Conservation (phyloP, 2,888 invertebrate genomes). For the Thereva nobilitata region DNA sequence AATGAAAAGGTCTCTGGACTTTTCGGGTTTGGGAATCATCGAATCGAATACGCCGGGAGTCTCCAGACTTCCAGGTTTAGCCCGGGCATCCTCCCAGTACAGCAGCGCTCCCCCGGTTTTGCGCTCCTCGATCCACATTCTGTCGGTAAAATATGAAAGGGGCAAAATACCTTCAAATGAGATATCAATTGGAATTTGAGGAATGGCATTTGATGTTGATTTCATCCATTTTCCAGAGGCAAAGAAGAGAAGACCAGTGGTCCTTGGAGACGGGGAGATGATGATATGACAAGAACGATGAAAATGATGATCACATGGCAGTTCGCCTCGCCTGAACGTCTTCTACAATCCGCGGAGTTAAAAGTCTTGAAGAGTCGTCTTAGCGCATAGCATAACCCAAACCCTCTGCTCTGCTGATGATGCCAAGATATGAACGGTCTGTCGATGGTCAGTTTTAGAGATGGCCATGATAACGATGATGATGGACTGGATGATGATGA, state of each 20-base stretch:
- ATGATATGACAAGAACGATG: slow-evolving; percentile 19
- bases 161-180: slow-evolving; percentile 45
- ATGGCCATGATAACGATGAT: slow-evolving; percentile 29
- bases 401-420: slow-evolving; percentile 21
- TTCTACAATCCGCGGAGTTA: no score
- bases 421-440: slow-evolving; percentile 5
- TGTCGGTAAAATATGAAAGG: slow-evolving; percentile 42
- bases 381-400: slow-evolving; percentile 13
- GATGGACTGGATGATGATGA: slow-evolving; percentile 32
- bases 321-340: neutral
- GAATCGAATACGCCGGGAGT: neutral
- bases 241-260: neutral
- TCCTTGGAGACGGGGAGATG: slow-evolving; percentile 1
- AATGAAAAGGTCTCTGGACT: no score
- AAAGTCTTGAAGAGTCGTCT: neutral
- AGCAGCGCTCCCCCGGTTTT: neutral
- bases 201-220: slow-evolving; percentile 47
- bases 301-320: slow-evolving; percentile 36
- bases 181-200: slow-evolving; percentile 47
- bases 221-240: slow-evolving; percentile 33
- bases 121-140: neutral
- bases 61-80: neutral
- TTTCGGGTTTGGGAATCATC: slow-evolving; percentile 5
- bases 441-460: slow-evolving; percentile 16
- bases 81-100: neutral